Evolutionary conservation across 2,888 invertebrate species (phyloP), one percentile per base, ranked within the genome.

Genomic region (Lasioglossum pauxillum): DNA sequence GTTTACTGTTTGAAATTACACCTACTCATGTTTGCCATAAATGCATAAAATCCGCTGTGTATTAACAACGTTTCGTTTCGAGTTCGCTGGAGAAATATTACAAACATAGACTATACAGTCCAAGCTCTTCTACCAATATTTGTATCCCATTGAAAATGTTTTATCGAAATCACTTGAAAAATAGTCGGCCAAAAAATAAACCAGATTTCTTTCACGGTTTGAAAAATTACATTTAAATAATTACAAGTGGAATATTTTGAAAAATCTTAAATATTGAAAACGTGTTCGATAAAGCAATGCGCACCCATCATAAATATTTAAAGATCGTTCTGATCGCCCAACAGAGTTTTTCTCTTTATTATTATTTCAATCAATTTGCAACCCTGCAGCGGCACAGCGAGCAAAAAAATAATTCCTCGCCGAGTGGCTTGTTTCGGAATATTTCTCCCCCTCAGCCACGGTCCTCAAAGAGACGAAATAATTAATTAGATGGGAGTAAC

Each of bases 401-500:
- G 4, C 38, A 38, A 35, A 41, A 41, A 73, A 27, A 71, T 83
- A 77, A 41, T 73, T 41, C 49, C 19, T 19, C 19, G 23, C 12
- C 35, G 35, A 46, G 35, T 27, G 41, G 23, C 35, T 69, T 46
- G 35, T 69, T 69, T 75, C 53, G 19, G 10, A 38, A 27, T 49
- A 53, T 38, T 10, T 12, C 27, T 53, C n/a, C 38, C 38, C 16
- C 8, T 38, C n/a, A 16, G 14, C 31, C 19, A 12, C 44, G 7
- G 57, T 46, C 78, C 41, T n/a, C 44, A 53, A 57, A 69, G 49
- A 41, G 16, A 2, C 16, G 31, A 64, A 78, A 73, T 78, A 79
- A 75, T 75, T 75, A 75, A 81, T 85, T 53, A 67, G 75, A 79
- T 14, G 69, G 31, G 44, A 49, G 71, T 76, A 86, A 80, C 86